Base-by-base conservation (phyloP, 2,113 vertebrate species). In the Ovis canadensis region DNA sequence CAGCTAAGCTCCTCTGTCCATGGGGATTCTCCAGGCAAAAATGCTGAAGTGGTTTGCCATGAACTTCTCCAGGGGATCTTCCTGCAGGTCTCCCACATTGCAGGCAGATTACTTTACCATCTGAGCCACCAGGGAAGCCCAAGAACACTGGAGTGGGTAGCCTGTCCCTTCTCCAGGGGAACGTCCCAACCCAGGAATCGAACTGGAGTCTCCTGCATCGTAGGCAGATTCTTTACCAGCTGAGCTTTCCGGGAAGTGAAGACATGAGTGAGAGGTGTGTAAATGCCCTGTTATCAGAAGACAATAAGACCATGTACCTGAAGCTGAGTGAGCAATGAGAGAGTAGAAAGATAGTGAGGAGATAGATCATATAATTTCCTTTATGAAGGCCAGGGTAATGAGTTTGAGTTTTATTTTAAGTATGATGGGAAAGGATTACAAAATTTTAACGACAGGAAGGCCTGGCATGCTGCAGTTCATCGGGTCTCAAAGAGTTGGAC, bases 401-500 rank as follows among this genome's bases (percentile, higher is more conserved):
- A 89, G 7, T 45, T 55, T 48, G 23, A 60, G 36, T 60, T 74
- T 86, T 71, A 54, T 86, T 80, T 52, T 80, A 89, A 50, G 5
- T 64, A 9, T 54, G 36, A 27, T 33, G 15, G 59, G 40, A 80
- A 80, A 89, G 1, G 5, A 13, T 23, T 67, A 21, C 40, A 84
- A 52, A 74, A 27, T 82, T 88, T 87, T 43, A 82, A 59, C 5
- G 0, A 59, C 57, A 59, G 57, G 57, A 0, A 59, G 25, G 25
- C 25, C 57, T 59, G 57, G 57, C 11, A 2, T 27, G 10, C 25
- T 59, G 10, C 10, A 12, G 4, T 59, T 27, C 57, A 59, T 12
- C 0, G 0, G 25, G 57, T 27, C 1, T 0, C 57, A 59, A 59
- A 27, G 25, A 59, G 25, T 59, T 0, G 0, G 25, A 29, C 57